These are phyloP conservation scores for Drosophila cognata DNA, from an alignment of 2,888 invertebrate species.

Conservation along the genomic window DNA sequence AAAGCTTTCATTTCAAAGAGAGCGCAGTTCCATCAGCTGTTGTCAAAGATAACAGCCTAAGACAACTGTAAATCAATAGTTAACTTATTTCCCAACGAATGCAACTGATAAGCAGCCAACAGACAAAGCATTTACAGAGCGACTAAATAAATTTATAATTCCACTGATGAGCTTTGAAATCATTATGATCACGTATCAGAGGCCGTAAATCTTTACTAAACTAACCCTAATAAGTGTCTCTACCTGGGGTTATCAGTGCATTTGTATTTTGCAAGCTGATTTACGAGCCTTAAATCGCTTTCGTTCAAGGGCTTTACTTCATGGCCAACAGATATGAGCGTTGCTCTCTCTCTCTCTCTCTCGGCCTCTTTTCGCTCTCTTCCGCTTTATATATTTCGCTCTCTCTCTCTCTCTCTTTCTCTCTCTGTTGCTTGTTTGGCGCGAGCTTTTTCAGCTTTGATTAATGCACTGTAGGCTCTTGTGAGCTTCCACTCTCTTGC, in stretches of 20 bases:
- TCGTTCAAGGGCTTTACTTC: slow-evolving; percentile 23
- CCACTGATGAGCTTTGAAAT: not conserved
- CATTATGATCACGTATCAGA: not conserved
- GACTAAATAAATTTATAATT: not conserved
- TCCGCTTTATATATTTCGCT: not conserved
- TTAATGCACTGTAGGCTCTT: slow-evolving; percentile 55
- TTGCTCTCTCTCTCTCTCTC: not conserved
- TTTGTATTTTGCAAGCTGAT: slow-evolving; percentile 5
- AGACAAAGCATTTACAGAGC: not conserved
- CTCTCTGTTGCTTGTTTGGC: slow-evolving; percentile 14
- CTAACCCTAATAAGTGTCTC: not conserved
- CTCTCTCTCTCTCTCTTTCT: not conserved
- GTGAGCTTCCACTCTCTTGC: slow-evolving; percentile 49
- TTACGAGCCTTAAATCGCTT: slow-evolving; percentile 15
- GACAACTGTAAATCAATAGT: slow-evolving; percentile 54
- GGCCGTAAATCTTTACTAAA: not conserved
- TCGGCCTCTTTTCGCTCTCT: not conserved
- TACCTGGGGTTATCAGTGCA: slow-evolving; percentile 31
- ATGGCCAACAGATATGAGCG: slow-evolving; percentile 25
- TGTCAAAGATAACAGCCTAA: slow-evolving; percentile 33
- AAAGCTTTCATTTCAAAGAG: slow-evolving; percentile 54
- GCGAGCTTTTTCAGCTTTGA: slow-evolving; percentile 59
- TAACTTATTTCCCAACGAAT: slow-evolving; percentile 26
- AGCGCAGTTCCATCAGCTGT: slow-evolving; percentile 45
- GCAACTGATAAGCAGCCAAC: slow-evolving; percentile 30